Base-by-base conservation (phyloP, 2,113 vertebrate species). In the Scortum barcoo region DNA sequence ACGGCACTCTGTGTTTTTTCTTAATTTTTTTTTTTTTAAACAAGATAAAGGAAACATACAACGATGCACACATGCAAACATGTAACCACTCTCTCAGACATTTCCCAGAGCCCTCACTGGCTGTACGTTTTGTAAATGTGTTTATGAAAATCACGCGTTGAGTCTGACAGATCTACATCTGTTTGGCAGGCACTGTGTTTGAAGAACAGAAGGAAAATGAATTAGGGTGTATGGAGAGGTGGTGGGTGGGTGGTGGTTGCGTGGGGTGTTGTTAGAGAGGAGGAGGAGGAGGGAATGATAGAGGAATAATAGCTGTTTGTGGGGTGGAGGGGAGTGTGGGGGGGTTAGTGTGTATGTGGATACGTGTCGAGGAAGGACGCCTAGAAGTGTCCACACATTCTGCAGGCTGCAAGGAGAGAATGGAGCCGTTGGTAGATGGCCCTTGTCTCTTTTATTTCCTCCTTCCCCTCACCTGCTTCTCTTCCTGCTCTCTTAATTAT, bases 401-500 rank as follows among this genome's bases (percentile, higher is more conserved):
- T 86, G 60, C 71, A 42, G 19, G 77, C 53, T 57, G 46, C 38
- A 66, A 42, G 68, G 57, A 53, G 42, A 84, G 66, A 88, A 74
- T 46, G n/a, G 86, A 83, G 67, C 73, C 51, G 40, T 30, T 53
- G 62, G 60, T 76, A 24, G 65, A 79, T 0, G 7, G 78, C 79
- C 40, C 79, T 79, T 67, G 72, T 87, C 81, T 83, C 76, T 60
- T 85, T 89, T 81, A 86, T 88, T 85, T 85, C 79, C 75, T 38
- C 72, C 83, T 83, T 81, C 62, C 70, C 78, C 80, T 91, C 85
- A 93, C 87, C 85, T 85, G 81, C 81, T 72, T 80, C 87, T 89
- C 42, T 78, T 89, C 89, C 80, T 81, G 60, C 88, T 86, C 76
- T 80, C 87, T 94, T 92, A 94, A 94, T 95, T 93, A 95, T 95